phyloP scores from a whole-genome alignment of 53 echinoderm and acorn worm species.

The Holothuria leucospilota region DNA sequence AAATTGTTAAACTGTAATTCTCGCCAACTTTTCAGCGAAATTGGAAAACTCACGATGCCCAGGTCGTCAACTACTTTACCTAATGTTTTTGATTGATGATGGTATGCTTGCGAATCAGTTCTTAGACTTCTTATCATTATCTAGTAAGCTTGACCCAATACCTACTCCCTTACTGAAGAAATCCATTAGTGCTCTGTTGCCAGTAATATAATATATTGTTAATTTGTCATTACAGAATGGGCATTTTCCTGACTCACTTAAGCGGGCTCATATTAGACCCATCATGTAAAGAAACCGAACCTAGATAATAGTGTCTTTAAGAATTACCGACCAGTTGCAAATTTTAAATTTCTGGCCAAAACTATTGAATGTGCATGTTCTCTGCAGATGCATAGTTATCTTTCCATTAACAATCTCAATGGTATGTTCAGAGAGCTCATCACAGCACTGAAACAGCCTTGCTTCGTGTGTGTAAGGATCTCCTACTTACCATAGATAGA shows the following conservation, averaged over 20 bases:
- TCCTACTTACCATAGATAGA: slow-evolving; percentile 3
- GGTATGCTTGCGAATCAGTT: slow-evolving; percentile 33
- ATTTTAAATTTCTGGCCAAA: slow-evolving; percentile 54
- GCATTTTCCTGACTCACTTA: slow-evolving; percentile 45
- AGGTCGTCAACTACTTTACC: too few relatives aligned
- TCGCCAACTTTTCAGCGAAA: too few relatives aligned
- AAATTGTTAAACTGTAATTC: too few relatives aligned
- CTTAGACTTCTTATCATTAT: slow-evolving; percentile 37
- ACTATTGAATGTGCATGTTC: slow-evolving; percentile 40
- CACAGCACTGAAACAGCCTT: slow-evolving; percentile 36
- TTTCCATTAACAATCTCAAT: neutral
- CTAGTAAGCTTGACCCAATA: slow-evolving; percentile 60
- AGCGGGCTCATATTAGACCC: slow-evolving; percentile 52
- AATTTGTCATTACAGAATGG: slow-evolving; percentile 49
- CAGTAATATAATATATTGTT: slow-evolving; percentile 46
- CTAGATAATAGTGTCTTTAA: slow-evolving; percentile 31
- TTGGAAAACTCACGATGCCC: too few relatives aligned
- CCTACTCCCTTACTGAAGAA: slow-evolving; percentile 56
- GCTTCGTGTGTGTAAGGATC: slow-evolving; percentile 28
- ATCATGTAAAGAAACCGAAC: slow-evolving; percentile 53
- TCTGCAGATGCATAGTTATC: slow-evolving; percentile 10
- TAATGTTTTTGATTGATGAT: too few relatives aligned
- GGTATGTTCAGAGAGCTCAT: neutral
- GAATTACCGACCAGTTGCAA: too few relatives aligned
- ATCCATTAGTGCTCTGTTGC: slow-evolving; percentile 39